These are phyloP conservation scores for Passerina amoena DNA, from an alignment of 2,113 vertebrate species.

Conservation along the genomic window DNA sequence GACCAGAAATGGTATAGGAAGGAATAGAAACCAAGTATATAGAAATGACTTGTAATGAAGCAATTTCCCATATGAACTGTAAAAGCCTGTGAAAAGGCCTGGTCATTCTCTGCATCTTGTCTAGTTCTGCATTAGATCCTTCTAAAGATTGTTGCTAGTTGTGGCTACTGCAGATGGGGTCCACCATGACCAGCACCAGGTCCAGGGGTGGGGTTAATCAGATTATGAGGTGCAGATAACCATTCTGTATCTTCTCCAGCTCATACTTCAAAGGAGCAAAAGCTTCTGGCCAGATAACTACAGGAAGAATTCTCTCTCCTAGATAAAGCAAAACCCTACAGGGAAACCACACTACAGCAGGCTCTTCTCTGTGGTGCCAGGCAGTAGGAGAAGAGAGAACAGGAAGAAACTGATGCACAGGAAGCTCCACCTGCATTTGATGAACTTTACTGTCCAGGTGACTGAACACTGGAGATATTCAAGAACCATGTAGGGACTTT, in stretches of 20 bases:
- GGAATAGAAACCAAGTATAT: background rate
- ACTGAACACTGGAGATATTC: background rate
- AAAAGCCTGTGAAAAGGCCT: background rate
- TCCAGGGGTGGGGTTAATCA: background rate
- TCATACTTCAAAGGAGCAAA: background rate
- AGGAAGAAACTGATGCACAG: background rate
- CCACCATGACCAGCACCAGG: background rate
- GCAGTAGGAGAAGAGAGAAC: background rate
- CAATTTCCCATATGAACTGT: background rate
- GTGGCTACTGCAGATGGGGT: background rate
- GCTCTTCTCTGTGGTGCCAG: background rate
- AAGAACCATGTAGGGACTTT: background rate
- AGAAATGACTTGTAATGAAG: background rate
- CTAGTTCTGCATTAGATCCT: background rate
- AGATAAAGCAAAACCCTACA: background rate
- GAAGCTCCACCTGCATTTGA: background rate
- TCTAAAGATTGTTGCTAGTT: background rate
- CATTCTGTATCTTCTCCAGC: background rate
- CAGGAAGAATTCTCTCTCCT: background rate
- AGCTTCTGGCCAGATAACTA: background rate
- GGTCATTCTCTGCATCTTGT: background rate
- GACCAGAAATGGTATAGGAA: background rate
- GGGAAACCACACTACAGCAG: background rate
- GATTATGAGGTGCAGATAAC: background rate
- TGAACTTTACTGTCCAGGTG: background rate